phyloP scores from a whole-genome alignment of 2,797 vertebrate species.

The Thripadectes ignobilis region DNA sequence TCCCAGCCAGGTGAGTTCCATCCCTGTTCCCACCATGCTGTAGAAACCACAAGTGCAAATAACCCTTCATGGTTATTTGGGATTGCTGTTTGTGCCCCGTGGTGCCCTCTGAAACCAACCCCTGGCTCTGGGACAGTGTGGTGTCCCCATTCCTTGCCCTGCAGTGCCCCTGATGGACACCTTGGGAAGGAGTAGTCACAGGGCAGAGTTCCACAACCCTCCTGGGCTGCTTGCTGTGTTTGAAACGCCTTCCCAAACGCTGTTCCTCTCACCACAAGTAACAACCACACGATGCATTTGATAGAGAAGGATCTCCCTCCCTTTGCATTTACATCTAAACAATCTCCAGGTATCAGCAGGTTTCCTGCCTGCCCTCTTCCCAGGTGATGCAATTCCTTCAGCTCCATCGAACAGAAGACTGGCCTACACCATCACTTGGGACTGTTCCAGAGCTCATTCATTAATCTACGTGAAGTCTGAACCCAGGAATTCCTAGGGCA shows the following conservation, averaged over 20 bases:
- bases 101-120: background rate
- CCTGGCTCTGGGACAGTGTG: background rate
- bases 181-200: background rate
- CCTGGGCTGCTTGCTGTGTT: background rate
- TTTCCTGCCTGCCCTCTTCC: too few species aligned
- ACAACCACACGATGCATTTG: background rate
- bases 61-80: background rate
- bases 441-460: too few species aligned
- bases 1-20: background rate
- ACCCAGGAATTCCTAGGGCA: too few species aligned
- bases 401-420: too few species aligned
- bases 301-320: background rate
- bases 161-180: conserved; percentile 52
- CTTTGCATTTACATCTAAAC: background rate
- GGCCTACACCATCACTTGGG: too few species aligned
- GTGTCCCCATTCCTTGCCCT: conserved; percentile 34
- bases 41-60: background rate
- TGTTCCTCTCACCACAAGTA: background rate
- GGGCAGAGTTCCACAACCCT: background rate
- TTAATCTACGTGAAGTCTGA: too few species aligned
- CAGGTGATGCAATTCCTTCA: too few species aligned
- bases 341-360: too few species aligned
- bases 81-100: background rate
- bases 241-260: background rate
- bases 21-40: background rate